These are phyloP conservation scores for Anadara kagoshimensis DNA, from an alignment of 1,140 invertebrate species.

Conservation along the genomic window DNA sequence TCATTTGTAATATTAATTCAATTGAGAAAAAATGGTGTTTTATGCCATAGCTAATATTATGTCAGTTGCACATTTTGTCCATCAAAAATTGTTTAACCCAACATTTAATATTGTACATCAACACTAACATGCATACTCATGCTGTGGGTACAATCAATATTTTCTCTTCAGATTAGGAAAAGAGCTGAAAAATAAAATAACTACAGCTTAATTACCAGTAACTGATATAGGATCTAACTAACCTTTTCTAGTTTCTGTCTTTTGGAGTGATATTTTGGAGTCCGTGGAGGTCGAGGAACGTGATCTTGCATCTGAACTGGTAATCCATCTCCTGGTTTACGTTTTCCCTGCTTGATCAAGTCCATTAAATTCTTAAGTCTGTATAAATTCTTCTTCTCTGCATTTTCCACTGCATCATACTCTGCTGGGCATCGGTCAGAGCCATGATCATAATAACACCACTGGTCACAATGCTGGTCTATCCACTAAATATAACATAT, in stretches of 20 bases:
- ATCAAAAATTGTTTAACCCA: too few species aligned
- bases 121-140: too few species aligned
- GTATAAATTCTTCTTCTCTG: conserved; percentile 37
- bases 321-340: conserved; percentile 44
- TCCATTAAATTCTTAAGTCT: conserved; percentile 44
- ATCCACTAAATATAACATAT: conserved; percentile 30
- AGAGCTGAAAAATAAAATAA: too few species aligned
- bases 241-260: conserved; percentile 4
- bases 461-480: conserved; percentile 46
- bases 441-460: conserved; percentile 50
- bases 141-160: too few species aligned
- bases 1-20: too few species aligned
- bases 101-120: too few species aligned
- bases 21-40: too few species aligned
- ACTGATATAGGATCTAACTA: background rate
- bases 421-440: conserved; percentile 40
- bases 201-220: background rate
- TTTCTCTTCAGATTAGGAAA: too few species aligned
- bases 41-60: too few species aligned
- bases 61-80: too few species aligned
- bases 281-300: too few species aligned
- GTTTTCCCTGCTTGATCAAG: conserved; percentile 37
- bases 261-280: background rate
- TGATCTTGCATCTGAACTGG: too few species aligned
- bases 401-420: conserved; percentile 45